Base-by-base conservation (phyloP, 2,113 vertebrate species). In the Aspidoscelis tigris region DNA sequence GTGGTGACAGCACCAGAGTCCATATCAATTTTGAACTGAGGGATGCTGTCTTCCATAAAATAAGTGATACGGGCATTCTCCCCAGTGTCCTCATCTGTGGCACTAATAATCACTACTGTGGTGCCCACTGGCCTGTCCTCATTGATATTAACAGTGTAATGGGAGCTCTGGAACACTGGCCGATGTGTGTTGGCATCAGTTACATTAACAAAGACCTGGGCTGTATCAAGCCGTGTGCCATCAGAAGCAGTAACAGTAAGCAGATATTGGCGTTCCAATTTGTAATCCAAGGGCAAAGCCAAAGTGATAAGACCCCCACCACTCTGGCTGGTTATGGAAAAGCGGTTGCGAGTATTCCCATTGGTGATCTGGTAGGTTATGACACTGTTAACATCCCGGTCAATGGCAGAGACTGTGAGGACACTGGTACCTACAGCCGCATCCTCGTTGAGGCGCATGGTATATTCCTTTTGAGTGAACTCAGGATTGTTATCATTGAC, bases 341-440 rank as follows among this genome's bases (percentile, higher is more conserved):
- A 99, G 47, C 98, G 96, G 93, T 99, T 99, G 50, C 98, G 96
- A 10, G 98, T 99, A 89, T 99, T 99, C 87, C 98, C 98, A 0
- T 96, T 98, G 64, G 98, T 95, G 92, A 99, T 99, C 97, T 99
- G 98, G 94, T 99, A 99, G 2, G 98, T 98, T 91, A 99, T 97
- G 87, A 98, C 96, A 0, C 97, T 98, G 93, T 99, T 98, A 88
- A 97, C 97, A 2, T 99, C 98, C 1, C 97, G 97, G 92, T 99
- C 98, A 0, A 98, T 87, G 0, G 98, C 98, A 0, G 98, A 98
- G 78, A 99, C 97, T 0, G 98, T 99, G 84, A 99, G 96, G 86
- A 99, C 98, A 0, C 98, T 99, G 69, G 96, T 99, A 53, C 98
- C 98, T 71, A 99, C 97, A 0, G 96, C 94, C 0, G 98, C 98